Evolutionary conservation across 2,888 invertebrate genomes (phyloP), one percentile per base, ranked within the genome.

Genomic region (Trachelus troglodyta): DNA sequence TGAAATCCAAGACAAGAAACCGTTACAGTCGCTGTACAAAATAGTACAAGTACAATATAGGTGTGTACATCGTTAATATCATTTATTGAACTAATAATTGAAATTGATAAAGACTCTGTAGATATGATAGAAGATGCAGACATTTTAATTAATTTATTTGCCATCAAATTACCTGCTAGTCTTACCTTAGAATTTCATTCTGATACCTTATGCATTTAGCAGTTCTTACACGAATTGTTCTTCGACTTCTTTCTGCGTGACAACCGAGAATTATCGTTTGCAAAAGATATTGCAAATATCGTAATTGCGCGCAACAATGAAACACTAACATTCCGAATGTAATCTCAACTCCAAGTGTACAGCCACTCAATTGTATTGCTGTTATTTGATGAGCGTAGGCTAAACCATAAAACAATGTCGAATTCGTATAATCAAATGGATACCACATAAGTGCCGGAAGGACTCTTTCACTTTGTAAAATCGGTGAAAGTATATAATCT

Each of bases 1-100:
- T 82, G 81, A 75, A 83, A 82, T n/a, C 82, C 82, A 31, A 81
- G 82, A 76, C 82, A 82, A 73, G 81, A 82, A 75, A 83, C 81
- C 12, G 82, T 82, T 34, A 83, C 80, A 23, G 81, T 69, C 12
- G 82, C 83, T 56, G 83, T 82, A 68, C 82, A 76, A 34, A 81
- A 82, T 12, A 83, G 78, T 35, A 82, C 69, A 75, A 80, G 69
- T 30, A 80, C 79, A 76, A 83, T 82, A 40, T 83, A 77, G 33
- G 82, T 83, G 76, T 82, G 81, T 3, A 80, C 79, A 2, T 15
- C 23, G 75, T 83, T 82, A 31, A 83, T 83, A 12, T 79, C 78
- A 40, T 34, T 76, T 40, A 83, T 33, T 11, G 82, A 82, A 56
- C 83, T 83, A 77, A 35, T 76, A 73, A 68, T 56, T 23, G 31